A percentile compares a stretch with the other conserved stretches of the same genome.
phyloP scores from a whole-genome alignment of 2,797 vertebrate species.

The Poeciliopsis infans region DNA sequence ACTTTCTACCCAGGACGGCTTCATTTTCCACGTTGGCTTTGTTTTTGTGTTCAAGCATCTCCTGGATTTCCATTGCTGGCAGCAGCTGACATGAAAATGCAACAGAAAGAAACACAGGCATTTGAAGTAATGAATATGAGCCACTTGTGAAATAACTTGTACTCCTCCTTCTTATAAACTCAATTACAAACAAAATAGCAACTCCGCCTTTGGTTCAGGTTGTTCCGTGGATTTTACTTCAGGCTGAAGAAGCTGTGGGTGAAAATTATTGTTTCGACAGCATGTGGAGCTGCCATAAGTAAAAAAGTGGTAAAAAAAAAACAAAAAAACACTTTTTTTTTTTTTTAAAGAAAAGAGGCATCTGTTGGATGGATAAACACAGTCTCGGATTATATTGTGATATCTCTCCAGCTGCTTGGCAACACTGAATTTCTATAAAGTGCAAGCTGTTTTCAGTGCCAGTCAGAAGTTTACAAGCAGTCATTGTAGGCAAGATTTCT shows the following conservation, averaged over 20 bases:
- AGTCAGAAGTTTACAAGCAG: neutral
- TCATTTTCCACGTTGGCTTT: constrained; percentile 23
- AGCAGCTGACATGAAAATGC: constrained; percentile 35
- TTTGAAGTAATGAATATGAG: constrained; percentile 10
- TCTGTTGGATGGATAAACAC: constrained; percentile 8
- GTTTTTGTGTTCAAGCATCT: constrained; percentile 57
- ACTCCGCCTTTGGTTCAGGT: neutral
- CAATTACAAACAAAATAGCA: neutral
- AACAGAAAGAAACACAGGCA: constrained; percentile 42
- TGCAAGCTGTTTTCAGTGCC: neutral
- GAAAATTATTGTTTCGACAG: constrained; percentile 1
- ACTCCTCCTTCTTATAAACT: constrained; percentile 4
- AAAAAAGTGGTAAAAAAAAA: constrained; percentile 1
- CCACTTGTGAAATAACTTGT: constrained; percentile 17
- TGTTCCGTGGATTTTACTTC: neutral
- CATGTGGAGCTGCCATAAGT: neutral
- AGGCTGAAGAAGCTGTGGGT: neutral
- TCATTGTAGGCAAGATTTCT: neutral
- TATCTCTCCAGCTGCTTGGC: constrained; percentile 9
- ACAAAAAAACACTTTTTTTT: neutral
- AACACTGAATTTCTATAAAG: constrained; percentile 10
- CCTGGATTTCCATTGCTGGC: constrained; percentile 48
- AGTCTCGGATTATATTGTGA: constrained; percentile 6
- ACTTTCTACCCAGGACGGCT: constrained; percentile 27
- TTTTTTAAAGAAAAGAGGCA: neutral